A percentile compares a stretch with the other conserved stretches of the same genome.
Evolutionary conservation across 2,797 vertebrate species (phyloP).

Genomic region (Rhabdophis nuchalis): DNA sequence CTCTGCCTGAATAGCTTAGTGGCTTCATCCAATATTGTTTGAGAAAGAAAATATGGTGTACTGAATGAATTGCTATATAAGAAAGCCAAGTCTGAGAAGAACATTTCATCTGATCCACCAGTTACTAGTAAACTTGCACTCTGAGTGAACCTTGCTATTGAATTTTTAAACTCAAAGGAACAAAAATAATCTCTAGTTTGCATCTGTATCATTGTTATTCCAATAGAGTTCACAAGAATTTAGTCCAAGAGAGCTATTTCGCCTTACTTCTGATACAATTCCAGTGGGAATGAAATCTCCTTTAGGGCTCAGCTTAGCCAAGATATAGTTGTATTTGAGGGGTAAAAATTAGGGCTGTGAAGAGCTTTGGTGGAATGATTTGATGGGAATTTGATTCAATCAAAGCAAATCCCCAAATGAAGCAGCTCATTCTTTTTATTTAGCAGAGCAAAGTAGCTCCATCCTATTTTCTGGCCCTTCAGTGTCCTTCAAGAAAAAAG

Average conservation of each 20-base stretch:
- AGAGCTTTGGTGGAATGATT: not conserved
- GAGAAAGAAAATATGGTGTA: not conserved
- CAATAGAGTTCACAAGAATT: not conserved
- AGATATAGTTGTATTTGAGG: accelerated
- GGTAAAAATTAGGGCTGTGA: not conserved
- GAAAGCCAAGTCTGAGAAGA: not conserved
- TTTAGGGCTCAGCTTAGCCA: not conserved
- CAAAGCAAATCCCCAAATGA: not conserved
- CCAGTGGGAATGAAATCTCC: not conserved
- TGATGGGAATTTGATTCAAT: not conserved
- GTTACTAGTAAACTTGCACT: not conserved
- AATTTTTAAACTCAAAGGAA: not conserved
- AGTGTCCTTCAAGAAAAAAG: not conserved
- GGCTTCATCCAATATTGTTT: not conserved
- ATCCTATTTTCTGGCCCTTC: not conserved
- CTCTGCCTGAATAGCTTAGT: not conserved
- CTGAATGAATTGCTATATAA: not conserved
- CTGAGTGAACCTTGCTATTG: not conserved
- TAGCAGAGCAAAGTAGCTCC: not conserved
- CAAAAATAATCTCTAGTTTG: not conserved
- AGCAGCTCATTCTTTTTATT: not conserved
- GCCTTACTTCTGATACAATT: not conserved
- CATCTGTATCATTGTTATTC: not conserved
- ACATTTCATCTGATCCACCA: not conserved
- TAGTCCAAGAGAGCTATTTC: not conserved